These are phyloP conservation scores for Apis dorsata DNA, from an alignment of 1,140 invertebrate genomes.

Conservation along the genomic window DNA sequence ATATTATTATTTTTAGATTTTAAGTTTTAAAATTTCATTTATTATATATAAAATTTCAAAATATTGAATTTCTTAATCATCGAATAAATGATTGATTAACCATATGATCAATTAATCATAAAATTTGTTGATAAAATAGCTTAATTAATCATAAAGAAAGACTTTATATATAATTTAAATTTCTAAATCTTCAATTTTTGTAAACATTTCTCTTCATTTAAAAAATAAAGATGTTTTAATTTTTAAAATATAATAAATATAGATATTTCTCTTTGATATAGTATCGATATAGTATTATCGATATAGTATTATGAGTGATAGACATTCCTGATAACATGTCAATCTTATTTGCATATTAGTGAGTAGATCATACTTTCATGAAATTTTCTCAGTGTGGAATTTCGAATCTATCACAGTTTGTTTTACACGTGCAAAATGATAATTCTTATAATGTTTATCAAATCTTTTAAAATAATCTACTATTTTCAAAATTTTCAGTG, in stretches of 20 bases:
- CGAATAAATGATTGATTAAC: neutral
- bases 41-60: neutral
- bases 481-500: too few species aligned
- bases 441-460: too few species aligned
- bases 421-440: too few species aligned
- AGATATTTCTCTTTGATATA: too few species aligned
- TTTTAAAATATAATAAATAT: neutral
- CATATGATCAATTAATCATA: neutral
- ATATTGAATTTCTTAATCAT: neutral
- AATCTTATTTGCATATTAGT: too few species aligned
- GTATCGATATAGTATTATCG: neutral
- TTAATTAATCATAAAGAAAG: neutral
- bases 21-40: neutral
- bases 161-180: neutral
- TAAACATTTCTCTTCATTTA: neutral
- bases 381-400: too few species aligned
- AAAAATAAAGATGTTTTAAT: too few species aligned
- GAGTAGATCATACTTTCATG: too few species aligned
- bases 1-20: neutral
- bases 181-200: neutral
- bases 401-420: too few species aligned
- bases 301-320: neutral
- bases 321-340: too few species aligned
- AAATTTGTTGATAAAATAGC: neutral
- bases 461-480: too few species aligned